Percentiles rank a stretch among this genome's conserved stretches.
Conservation (phyloP, 2,113 vertebrate species). For the Lucifuga dentata region DNA sequence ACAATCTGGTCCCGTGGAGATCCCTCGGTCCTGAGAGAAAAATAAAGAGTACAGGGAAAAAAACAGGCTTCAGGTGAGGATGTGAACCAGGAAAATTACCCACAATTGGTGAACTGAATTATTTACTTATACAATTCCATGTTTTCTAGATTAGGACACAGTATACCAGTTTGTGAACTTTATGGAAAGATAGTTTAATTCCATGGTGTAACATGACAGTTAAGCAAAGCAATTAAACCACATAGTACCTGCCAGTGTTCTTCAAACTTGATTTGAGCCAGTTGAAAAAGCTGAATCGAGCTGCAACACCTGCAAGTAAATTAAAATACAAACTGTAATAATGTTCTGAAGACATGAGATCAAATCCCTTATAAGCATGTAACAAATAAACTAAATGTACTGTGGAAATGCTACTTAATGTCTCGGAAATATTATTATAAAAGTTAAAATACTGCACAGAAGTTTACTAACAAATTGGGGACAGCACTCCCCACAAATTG, state of each 20-base stretch:
- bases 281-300: slow-evolving; percentile 90
- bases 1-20: slow-evolving; percentile 86
- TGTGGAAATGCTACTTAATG: background rate
- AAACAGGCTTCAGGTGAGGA: background rate
- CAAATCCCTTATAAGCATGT: background rate
- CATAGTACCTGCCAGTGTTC: slow-evolving; percentile 85
- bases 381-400: background rate
- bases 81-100: background rate
- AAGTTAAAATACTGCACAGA: background rate
- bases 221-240: slow-evolving; percentile 2
- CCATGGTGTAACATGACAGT: background rate
- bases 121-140: background rate
- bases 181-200: background rate
- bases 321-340: background rate
- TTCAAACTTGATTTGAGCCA: slow-evolving; percentile 87
- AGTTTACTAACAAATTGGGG: too few relatives aligned
- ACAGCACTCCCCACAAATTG: background rate
- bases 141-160: background rate
- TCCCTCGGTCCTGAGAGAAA: slow-evolving; percentile 59
- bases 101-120: background rate
- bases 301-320: slow-evolving; percentile 87
- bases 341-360: background rate
- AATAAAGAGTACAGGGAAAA: background rate
- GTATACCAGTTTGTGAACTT: too few relatives aligned
- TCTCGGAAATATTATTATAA: too few relatives aligned